Evolutionary conservation across 2,888 invertebrate genomes (phyloP).

Genomic region (Ennomos quercinarius): DNA sequence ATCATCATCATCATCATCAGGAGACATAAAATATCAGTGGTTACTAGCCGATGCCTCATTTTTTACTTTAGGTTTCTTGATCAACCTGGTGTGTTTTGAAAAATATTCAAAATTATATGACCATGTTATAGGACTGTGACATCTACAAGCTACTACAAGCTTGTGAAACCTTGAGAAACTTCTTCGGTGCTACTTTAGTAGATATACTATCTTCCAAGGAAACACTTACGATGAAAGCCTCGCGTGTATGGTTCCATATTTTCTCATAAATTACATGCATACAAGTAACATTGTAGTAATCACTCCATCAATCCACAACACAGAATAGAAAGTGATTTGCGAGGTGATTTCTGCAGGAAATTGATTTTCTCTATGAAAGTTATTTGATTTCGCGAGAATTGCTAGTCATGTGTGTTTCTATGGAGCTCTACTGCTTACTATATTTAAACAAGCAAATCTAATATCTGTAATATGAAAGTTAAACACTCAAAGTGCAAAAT

Average conservation of each 20-base stretch:
- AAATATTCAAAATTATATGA: no score
- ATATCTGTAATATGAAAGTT: constrained; percentile 12
- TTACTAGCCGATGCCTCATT: no score
- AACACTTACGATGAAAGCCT: constrained; percentile 23
- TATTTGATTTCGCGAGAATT: constrained; percentile 30
- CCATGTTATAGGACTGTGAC: no score
- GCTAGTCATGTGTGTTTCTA: constrained; percentile 28
- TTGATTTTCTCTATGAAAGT: constrained; percentile 48
- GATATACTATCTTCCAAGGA: constrained; percentile 10
- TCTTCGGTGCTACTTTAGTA: neutral
- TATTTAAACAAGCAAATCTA: constrained; percentile 18
- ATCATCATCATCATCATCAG: no score
- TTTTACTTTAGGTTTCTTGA: no score
- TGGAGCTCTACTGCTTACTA: constrained; percentile 15
- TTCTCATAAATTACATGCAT: constrained; percentile 37
- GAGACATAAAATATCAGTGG: no score
- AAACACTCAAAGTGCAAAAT: constrained; percentile 10
- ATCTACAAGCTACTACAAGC: no score
- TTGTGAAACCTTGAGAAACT: no score
- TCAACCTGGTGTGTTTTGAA: no score
- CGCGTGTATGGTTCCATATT: constrained; percentile 27
- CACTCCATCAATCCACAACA: constrained; percentile 34
- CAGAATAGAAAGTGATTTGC: constrained; percentile 53
- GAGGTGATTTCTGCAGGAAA: constrained; percentile 48
- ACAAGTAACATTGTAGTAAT: constrained; percentile 35